These are phyloP conservation scores for Protobothrops flavoviridis DNA, from an alignment of 2,113 vertebrate genomes.

Conservation along the genomic window DNA sequence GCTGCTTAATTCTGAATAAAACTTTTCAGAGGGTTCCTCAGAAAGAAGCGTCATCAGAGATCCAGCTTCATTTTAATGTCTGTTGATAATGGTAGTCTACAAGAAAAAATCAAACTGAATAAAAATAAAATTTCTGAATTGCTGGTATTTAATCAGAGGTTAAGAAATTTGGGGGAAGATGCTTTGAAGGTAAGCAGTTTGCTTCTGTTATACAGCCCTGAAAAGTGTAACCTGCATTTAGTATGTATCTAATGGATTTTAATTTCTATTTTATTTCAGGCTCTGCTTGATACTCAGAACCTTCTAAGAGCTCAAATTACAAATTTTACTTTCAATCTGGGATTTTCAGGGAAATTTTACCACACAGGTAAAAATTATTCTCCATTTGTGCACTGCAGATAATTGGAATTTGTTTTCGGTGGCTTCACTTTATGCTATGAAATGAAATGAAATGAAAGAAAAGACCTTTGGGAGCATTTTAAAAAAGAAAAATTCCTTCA, in stretches of 20 bases:
- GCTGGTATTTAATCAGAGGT: background rate
- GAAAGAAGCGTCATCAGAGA: background rate
- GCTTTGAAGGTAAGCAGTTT: background rate
- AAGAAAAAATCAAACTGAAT: background rate
- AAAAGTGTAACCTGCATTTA: background rate
- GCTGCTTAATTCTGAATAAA: background rate
- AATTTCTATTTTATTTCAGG: constrained; percentile 68
- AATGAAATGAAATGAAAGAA: constrained; percentile 24
- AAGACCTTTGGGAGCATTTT: background rate
- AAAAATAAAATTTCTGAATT: background rate
- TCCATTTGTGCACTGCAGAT: constrained; percentile 5
- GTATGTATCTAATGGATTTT: constrained; percentile 21
- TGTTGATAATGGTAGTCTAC: background rate
- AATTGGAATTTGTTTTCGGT: constrained; percentile 20
- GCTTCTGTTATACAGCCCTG: background rate
- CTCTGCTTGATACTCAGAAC: constrained; percentile 81
- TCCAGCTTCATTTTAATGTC: background rate
- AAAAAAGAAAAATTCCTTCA: constrained; percentile 18
- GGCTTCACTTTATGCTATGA: constrained; percentile 10
- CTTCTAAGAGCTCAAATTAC: constrained; percentile 78
- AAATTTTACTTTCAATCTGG: constrained; percentile 86
- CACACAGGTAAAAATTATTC: constrained; percentile 76
- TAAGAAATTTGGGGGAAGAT: background rate
- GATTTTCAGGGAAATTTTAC: constrained; percentile 86
- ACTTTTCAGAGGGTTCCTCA: background rate